Percentiles rank a stretch among this genome's conserved stretches.
phyloP scores from a whole-genome alignment of 2,888 invertebrate genomes.

The Cabera pusaria region DNA sequence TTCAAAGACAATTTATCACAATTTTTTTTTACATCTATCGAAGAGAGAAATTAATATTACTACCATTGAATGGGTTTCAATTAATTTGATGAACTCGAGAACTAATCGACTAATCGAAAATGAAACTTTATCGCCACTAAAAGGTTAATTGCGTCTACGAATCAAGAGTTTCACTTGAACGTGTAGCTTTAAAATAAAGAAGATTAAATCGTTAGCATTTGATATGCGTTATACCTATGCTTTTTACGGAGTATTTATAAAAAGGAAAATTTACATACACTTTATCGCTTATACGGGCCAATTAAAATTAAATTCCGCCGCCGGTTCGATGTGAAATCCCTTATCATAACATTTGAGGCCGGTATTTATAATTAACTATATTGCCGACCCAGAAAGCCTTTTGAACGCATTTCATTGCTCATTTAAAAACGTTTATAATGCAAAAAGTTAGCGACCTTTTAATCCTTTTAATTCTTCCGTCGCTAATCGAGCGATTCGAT shows the following conservation, averaged over 20 bases:
- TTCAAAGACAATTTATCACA: too few relatives aligned
- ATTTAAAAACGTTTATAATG: slow-evolving; percentile 16
- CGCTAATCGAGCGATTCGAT: slow-evolving; percentile 23
- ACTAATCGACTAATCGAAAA: slow-evolving; percentile 12
- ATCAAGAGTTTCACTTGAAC: slow-evolving; percentile 3
- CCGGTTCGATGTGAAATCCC: slow-evolving; percentile 10
- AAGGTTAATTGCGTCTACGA: slow-evolving; percentile 14
- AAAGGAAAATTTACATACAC: slow-evolving; percentile 18
- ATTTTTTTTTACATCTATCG: too few relatives aligned
- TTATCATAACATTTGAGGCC: slow-evolving; percentile 18
- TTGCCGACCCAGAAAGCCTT: slow-evolving; percentile 23
- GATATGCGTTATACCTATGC: slow-evolving; percentile 8
- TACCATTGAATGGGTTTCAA: slow-evolving; percentile 4
- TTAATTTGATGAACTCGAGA: slow-evolving; percentile 10
- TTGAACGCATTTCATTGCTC: slow-evolving; percentile 24
- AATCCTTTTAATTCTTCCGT: slow-evolving; percentile 14
- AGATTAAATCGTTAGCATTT: slow-evolving; percentile 11
- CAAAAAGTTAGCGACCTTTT: slow-evolving; percentile 3
- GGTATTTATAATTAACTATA: slow-evolving; percentile 23
- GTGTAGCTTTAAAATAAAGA: slow-evolving; percentile 1
- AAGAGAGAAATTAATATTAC: slow-evolving; percentile 6
- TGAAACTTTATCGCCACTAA: slow-evolving; percentile 12
- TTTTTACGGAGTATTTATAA: slow-evolving; percentile 7
- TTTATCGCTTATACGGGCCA: slow-evolving; percentile 16
- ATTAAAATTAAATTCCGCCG: slow-evolving; percentile 18